These are phyloP conservation scores for Proctacanthus coquilletti DNA, from an alignment of 1,140 invertebrate species.

Conservation along the genomic window DNA sequence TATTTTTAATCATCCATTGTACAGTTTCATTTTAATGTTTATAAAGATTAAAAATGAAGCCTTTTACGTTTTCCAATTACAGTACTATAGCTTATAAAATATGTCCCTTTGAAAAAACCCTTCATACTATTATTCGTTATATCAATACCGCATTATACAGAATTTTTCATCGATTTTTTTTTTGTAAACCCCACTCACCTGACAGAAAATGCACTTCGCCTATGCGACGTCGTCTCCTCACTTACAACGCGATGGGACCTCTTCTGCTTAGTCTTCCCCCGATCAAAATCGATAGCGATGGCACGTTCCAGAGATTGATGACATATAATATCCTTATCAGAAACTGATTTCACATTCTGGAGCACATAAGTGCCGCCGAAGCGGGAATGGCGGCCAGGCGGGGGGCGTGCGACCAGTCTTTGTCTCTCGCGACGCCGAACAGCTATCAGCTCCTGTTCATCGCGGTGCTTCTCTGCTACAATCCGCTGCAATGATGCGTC, in stretches of 20 bases:
- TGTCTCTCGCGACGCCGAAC: slow-evolving; percentile 47
- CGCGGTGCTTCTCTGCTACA: slow-evolving; percentile 60
- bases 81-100: too few relatives aligned
- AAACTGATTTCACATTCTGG: slow-evolving; percentile 85
- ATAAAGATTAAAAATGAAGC: too few relatives aligned
- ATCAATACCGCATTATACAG: too few relatives aligned
- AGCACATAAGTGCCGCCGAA: slow-evolving; percentile 89
- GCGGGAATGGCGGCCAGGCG: slow-evolving; percentile 54
- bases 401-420: slow-evolving; percentile 15
- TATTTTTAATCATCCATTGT: too few relatives aligned
- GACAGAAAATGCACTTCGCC: slow-evolving; percentile 64
- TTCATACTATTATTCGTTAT: too few relatives aligned
- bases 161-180: too few relatives aligned
- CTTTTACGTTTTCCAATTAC: too few relatives aligned
- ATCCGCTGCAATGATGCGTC: slow-evolving; percentile 58
- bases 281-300: slow-evolving; percentile 59
- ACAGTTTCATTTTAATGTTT: too few relatives aligned
- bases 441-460: slow-evolving; percentile 59
- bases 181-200: slow-evolving; percentile 28
- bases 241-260: slow-evolving; percentile 36
- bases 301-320: slow-evolving; percentile 69
- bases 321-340: slow-evolving; percentile 76
- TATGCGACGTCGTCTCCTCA: slow-evolving; percentile 36
- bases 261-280: slow-evolving; percentile 46
- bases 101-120: too few relatives aligned